Evolutionary conservation across 2,113 vertebrate species (phyloP).

Genomic region (Gymnocephalus cernua): DNA sequence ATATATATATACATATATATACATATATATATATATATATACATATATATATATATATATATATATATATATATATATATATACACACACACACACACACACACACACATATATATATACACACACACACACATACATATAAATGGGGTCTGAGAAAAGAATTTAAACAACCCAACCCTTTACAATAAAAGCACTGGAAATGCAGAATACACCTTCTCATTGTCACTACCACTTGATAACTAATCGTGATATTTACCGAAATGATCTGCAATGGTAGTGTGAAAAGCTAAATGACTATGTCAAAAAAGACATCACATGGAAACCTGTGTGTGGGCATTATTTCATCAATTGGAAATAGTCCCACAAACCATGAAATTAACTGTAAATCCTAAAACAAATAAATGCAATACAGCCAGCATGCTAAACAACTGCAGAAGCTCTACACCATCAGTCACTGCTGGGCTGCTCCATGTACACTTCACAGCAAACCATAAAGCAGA

Average conservation of each 20-base stretch:
- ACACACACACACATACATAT: too few relatives aligned
- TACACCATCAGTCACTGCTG: conserved; percentile 1
- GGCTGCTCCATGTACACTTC: conserved; percentile 2
- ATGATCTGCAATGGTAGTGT: background rate
- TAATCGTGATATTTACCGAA: background rate
- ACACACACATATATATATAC: too few relatives aligned
- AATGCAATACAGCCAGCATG: background rate
- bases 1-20: too few relatives aligned
- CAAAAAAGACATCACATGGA: background rate
- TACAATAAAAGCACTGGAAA: background rate
- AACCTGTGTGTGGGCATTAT: background rate
- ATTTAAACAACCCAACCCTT: background rate
- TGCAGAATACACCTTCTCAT: background rate
- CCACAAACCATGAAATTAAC: conserved; percentile 42
- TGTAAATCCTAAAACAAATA: conserved; percentile 6
- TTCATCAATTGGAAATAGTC: conserved; percentile 14
- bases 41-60: too few relatives aligned
- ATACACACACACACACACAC: too few relatives aligned
- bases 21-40: too few relatives aligned
- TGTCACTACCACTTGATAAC: background rate
- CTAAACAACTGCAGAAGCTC: background rate
- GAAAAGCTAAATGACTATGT: background rate
- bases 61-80: too few relatives aligned
- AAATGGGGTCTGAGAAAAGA: too few relatives aligned
- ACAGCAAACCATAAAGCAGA: conserved; percentile 12